A percentile compares a stretch with the other conserved stretches of the same genome.
Conservation (phyloP, 2,797 vertebrate genomes). For the Pseudotriccus pelzelni region DNA sequence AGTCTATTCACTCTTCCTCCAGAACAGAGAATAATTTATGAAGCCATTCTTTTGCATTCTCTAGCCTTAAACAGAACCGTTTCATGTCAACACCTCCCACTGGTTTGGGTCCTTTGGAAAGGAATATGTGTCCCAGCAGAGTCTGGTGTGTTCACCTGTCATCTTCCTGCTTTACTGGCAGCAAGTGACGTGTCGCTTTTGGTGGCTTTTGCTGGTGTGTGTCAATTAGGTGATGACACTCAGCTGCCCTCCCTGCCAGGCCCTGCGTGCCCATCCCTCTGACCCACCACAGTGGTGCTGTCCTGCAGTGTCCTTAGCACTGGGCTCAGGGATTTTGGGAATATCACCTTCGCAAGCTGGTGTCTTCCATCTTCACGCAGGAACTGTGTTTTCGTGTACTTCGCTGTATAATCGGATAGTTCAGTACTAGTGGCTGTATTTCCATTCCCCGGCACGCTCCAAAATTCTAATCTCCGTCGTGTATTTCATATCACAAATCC, state of each 20-base stretch:
- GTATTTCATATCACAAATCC: background rate
- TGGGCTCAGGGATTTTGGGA: background rate
- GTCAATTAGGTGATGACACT: background rate
- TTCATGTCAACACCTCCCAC: background rate
- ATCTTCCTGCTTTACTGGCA: background rate
- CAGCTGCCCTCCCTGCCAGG: background rate
- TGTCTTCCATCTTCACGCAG: background rate
- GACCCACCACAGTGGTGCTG: background rate
- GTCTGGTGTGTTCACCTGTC: background rate
- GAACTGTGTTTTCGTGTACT: background rate
- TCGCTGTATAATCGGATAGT: accelerated
- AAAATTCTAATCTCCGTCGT: background rate
- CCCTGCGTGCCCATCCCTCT: accelerated
- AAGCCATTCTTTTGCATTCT: conserved; percentile 14
- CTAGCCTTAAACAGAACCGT: background rate
- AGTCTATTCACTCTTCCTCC: conserved; percentile 50
- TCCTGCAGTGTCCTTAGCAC: background rate
- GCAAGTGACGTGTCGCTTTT: background rate
- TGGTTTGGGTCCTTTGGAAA: background rate
- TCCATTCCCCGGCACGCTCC: accelerated
- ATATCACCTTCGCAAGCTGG: background rate
- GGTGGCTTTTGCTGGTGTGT: background rate
- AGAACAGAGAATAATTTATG: conserved; percentile 43
- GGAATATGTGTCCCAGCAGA: background rate
- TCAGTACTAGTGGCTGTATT: background rate